Percentiles rank a stretch among this genome's conserved stretches.
phyloP scores from a whole-genome alignment of 2,888 invertebrate genomes.

The Stegana nigrithorax region DNA sequence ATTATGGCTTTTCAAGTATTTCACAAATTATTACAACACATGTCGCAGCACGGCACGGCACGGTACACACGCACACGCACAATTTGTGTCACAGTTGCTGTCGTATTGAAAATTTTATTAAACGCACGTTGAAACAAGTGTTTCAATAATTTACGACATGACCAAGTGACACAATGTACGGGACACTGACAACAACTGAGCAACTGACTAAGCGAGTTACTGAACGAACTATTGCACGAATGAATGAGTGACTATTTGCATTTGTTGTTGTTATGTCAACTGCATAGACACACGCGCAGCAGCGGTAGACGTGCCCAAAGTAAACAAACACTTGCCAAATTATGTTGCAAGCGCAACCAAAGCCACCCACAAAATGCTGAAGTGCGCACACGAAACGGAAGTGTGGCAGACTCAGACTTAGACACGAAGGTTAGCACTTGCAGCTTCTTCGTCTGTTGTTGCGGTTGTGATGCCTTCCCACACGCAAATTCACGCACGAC shows the following conservation, averaged over 20 bases:
- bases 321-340: conserved; percentile 7
- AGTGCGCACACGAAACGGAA: not conserved
- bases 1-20: not conserved
- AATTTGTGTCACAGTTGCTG: conserved; percentile 1
- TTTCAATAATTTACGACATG: conserved; percentile 6
- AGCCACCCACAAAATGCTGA: not conserved
- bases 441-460: not conserved
- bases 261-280: not conserved
- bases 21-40: not conserved
- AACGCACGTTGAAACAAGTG: conserved; percentile 6
- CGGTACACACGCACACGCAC: too few relatives aligned
- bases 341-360: not conserved
- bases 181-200: too few relatives aligned
- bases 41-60: not conserved
- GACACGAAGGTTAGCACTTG: not conserved
- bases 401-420: not conserved
- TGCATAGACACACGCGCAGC: not conserved
- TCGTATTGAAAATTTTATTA: not conserved
- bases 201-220: too few relatives aligned
- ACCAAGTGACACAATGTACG: too few relatives aligned
- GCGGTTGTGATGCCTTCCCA: not conserved
- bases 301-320: not conserved
- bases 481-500: not conserved
- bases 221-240: not conserved
- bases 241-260: conserved; percentile 17